Evolutionary conservation across 35 echinoderm and acorn worm species (phyloP), one percentile per base, ranked within the genome.

Genomic region (Ptychodera flava): DNA sequence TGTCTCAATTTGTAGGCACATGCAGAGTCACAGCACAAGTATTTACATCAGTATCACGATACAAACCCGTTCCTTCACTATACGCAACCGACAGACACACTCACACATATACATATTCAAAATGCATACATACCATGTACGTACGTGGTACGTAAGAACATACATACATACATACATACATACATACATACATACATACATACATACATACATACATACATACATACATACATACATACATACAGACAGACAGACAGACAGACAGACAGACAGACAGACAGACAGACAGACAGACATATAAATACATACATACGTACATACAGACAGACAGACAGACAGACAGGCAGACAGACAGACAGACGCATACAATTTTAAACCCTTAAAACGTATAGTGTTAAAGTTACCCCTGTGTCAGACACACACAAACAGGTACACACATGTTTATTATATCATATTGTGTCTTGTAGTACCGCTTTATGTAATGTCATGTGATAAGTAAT

Each of bases 111-210:
- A n/a, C n/a, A n/a, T n/a, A n/a, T n/a, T n/a, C n/a, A n/a, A n/a
- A n/a, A n/a, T n/a, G n/a, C n/a, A n/a, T n/a, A n/a, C n/a, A n/a
- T n/a, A n/a, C n/a, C n/a, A n/a, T n/a, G n/a, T n/a, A n/a, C n/a
- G n/a, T n/a, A n/a, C n/a, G n/a, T n/a, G n/a, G n/a, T n/a, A n/a
- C n/a, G n/a, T n/a, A n/a, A n/a, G n/a, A 22, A 64, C 45, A 64
- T 64, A 64, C 45, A 64, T 64, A 64, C 45, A 64, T 64, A 64
- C 45, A 64, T 64, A 22, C 45, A 64, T 64, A 64, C 45, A 64
- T 64, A 64, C 45, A 64, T 64, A 64, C 45, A 64, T 64, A 64
- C 45, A 64, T 64, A 64, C 45, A 64, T 64, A 64, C 45, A 64
- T 64, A 64, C 45, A 64, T 64, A 64, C 45, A 64, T 64, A 64